Percentiles rank a stretch among this genome's conserved stretches.
phyloP scores from a whole-genome alignment of 2,888 invertebrate species.

The Pyralis farinalis region DNA sequence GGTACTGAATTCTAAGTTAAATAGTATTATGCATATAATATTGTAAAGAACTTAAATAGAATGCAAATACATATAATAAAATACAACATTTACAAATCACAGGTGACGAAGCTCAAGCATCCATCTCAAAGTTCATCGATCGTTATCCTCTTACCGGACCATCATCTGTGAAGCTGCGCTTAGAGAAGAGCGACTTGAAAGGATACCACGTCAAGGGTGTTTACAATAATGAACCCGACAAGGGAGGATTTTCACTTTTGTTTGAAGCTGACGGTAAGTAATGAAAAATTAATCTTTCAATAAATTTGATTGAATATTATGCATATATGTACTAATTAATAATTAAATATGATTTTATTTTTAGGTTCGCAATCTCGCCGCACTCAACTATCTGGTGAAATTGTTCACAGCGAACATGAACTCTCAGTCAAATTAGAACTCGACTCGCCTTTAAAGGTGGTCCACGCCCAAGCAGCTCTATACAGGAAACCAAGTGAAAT shows the following conservation, averaged over 20 bases:
- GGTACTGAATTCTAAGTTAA: no score
- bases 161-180: conserved; percentile 81
- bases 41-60: no score
- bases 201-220: conserved; percentile 83
- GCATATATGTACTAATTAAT: not conserved
- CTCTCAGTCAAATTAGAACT: conserved; percentile 79
- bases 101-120: conserved; percentile 62
- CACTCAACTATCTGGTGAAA: conserved; percentile 79
- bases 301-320: not conserved
- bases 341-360: no score
- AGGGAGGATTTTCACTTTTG: conserved; percentile 65
- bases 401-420: conserved; percentile 73
- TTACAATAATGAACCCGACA: conserved; percentile 50
- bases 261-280: conserved; percentile 81
- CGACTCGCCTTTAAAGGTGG: conserved; percentile 82
- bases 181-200: conserved; percentile 85
- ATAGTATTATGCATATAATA: no score
- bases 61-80: no score
- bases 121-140: conserved; percentile 70
- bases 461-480: conserved; percentile 80
- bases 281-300: no score
- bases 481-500: conserved; percentile 82
- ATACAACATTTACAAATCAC: conserved; percentile 3
- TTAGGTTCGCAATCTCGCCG: conserved; percentile 85
- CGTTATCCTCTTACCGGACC: conserved; percentile 85